phyloP scores from a whole-genome alignment of 2,888 invertebrate species.

The Spisula solida region DNA sequence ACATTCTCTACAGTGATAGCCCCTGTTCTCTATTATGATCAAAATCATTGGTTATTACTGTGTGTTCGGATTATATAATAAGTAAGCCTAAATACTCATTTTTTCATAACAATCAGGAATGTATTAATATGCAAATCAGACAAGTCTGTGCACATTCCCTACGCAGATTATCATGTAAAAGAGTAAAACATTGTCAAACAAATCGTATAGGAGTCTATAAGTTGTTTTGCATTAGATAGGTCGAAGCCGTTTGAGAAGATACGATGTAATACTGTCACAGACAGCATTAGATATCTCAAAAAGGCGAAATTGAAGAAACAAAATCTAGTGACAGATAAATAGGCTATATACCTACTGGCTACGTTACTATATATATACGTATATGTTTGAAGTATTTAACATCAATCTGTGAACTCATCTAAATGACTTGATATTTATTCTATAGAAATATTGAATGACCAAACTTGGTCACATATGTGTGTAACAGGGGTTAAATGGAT shows the following conservation, averaged over 20 bases:
- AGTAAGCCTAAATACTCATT: constrained; percentile 12
- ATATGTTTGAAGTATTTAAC: background rate
- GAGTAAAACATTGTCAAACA: background rate
- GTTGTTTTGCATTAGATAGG: background rate
- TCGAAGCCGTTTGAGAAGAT: background rate
- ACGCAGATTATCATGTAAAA: background rate
- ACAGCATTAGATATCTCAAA: constrained; percentile 6
- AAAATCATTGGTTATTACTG: background rate
- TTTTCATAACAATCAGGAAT: background rate
- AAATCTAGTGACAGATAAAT: background rate
- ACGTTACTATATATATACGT: no score
- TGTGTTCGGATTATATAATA: constrained; percentile 1
- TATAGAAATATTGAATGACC: background rate
- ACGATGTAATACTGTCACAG: background rate
- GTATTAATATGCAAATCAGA: constrained; percentile 16
- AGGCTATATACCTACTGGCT: background rate
- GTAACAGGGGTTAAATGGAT: background rate
- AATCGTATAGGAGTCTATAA: background rate
- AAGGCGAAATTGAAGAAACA: background rate
- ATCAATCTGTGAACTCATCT: background rate
- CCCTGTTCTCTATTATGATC: background rate
- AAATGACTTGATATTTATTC: background rate
- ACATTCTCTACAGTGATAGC: background rate
- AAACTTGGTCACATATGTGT: background rate
- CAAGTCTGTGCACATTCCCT: background rate